Conservation (phyloP, 2,888 invertebrate genomes). For the Phanerotoma sp. region DNA sequence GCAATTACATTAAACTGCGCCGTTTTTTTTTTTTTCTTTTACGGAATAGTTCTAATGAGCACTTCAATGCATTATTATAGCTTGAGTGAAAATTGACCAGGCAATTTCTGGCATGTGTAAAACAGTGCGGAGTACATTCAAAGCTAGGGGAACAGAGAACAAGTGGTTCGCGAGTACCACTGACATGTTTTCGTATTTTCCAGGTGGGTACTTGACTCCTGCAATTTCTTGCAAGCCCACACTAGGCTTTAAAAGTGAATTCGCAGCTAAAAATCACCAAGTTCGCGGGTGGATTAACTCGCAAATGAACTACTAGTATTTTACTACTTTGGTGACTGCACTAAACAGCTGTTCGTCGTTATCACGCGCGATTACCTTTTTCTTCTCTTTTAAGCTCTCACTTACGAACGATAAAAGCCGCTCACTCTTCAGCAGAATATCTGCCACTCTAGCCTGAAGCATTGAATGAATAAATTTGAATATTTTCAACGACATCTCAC, state of each 20-base stretch:
- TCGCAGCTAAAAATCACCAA: constrained; percentile 23
- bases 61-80: constrained; percentile 25
- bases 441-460: constrained; percentile 9
- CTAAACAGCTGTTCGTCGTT: constrained; percentile 25
- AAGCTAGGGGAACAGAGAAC: constrained; percentile 10
- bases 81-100: constrained; percentile 19
- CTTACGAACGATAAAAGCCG: constrained; percentile 5
- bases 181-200: background rate
- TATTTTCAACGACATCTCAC: constrained; percentile 11
- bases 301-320: constrained; percentile 13
- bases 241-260: constrained; percentile 10
- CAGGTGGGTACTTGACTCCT: constrained; percentile 10
- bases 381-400: constrained; percentile 3
- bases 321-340: constrained; percentile 21
- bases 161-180: constrained; percentile 7
- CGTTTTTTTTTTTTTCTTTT: no score
- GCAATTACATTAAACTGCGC: no score
- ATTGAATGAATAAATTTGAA: constrained; percentile 22
- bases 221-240: constrained; percentile 7
- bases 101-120: constrained; percentile 8
- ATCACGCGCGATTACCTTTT: constrained; percentile 18
- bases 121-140: background rate
- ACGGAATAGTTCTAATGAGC: no score
- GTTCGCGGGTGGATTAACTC: constrained; percentile 23
- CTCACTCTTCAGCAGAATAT: constrained; percentile 7